Evolutionary conservation across 2,888 invertebrate species (phyloP).

Genomic region (Callimorpha dominula): DNA sequence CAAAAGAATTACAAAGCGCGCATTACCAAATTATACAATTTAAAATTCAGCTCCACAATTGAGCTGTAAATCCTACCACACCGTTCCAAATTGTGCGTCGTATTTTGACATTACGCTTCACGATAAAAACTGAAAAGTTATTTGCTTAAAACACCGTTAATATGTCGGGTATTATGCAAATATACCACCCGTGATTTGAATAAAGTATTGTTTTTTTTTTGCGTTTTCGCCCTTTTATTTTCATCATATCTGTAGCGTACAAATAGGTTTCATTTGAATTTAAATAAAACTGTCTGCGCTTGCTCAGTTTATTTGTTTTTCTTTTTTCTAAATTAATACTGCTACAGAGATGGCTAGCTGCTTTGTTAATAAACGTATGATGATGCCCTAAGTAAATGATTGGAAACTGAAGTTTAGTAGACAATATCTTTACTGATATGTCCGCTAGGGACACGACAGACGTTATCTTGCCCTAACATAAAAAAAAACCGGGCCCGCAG

Average conservation of each 20-base stretch:
- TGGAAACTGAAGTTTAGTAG: no score
- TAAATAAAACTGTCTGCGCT: conserved; percentile 26
- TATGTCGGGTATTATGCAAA: conserved; percentile 44
- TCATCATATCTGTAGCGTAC: conserved; percentile 32
- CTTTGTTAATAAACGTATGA: background rate
- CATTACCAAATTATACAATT: conserved; percentile 40
- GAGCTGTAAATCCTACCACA: conserved; percentile 32
- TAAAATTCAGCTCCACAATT: conserved; percentile 28
- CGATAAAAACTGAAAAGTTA: conserved; percentile 46
- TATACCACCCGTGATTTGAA: conserved; percentile 44
- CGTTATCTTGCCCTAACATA: no score
- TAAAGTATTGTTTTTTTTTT: conserved; percentile 33
- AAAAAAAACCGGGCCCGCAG: no score
- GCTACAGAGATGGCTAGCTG: background rate
- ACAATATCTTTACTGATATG: no score
- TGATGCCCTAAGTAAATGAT: background rate
- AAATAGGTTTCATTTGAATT: conserved; percentile 41
- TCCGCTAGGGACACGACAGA: no score
- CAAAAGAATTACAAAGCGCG: conserved; percentile 19
- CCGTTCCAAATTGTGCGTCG: conserved; percentile 24
- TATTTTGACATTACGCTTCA: conserved; percentile 33
- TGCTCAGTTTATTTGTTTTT: conserved; percentile 15
- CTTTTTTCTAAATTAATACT: conserved; percentile 3
- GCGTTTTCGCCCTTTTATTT: conserved; percentile 22
- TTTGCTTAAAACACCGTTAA: conserved; percentile 44